Base-by-base conservation (phyloP, 2,888 invertebrate species). In the Trichacis sp. region DNA sequence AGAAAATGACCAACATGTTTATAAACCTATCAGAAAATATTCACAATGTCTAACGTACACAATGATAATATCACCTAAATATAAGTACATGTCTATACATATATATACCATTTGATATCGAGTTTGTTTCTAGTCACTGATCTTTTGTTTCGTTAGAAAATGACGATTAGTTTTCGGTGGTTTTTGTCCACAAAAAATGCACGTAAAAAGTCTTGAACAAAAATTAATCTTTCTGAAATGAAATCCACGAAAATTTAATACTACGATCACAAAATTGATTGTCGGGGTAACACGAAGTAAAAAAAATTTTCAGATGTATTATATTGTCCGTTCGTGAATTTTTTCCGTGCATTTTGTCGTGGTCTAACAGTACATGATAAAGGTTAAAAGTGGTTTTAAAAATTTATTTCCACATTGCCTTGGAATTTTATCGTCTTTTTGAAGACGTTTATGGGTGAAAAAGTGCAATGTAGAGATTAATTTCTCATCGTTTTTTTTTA, bases 21-120 rank as follows among this genome's bases (percentile, higher is more conserved):
- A 77, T 81, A 82, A 79, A 82, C 70, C 80, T 81, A 79, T 81
- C 77, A 78, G 77, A 81, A 79, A 82, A 77, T 81, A 80, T 79
- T 80, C 79, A 81, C 79, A 82, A 74, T 79, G 75, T 78, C 81
- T 82, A 82, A 80, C 80, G 67, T 77, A 77, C 75, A 81, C 75
- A 64, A 64, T 68, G 47, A 68, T 62, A 64, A 59, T 33, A 61
- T 56, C 20, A 43, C 62, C 61, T 51, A 9, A 6, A 38, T 61
- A 55, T 64, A 57, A 61, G 51, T 61, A 46, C 54, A 43, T 52
- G 50, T 61, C 64, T 68, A 68, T 67, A 64, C 61, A n/a, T n/a
- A 68, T 53, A 68, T 50, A 29, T 57, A 64, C 49, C 59, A 67
- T 60, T 57, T 64, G 64, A 64, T 58, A 61, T 64, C 52, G 51